Percentiles rank a stretch among this genome's conserved stretches.
Conservation (phyloP, 2,797 vertebrate species). For the Brachyrhaphis roseni region DNA sequence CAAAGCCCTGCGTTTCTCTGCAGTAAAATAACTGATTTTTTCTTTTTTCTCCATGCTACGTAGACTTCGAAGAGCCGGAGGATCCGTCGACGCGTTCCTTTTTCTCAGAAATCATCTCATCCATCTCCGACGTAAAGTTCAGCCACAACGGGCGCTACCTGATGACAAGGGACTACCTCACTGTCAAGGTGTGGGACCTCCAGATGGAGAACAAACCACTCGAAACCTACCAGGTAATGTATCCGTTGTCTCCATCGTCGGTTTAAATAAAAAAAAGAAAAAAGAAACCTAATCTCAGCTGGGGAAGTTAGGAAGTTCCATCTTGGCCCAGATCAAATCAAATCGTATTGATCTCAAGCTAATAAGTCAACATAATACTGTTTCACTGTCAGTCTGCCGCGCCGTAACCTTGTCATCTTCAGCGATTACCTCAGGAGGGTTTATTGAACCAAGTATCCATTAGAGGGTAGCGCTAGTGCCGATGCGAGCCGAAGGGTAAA, state of each 20-base stretch:
- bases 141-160: constrained; percentile 96
- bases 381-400: constrained; percentile 59
- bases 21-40: constrained; percentile 3
- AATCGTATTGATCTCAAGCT: constrained; percentile 70
- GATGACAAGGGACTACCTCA: constrained; percentile 97
- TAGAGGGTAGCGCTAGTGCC: constrained; percentile 51
- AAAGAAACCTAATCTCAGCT: constrained; percentile 13
- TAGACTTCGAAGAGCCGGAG: constrained; percentile 96
- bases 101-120: constrained; percentile 98
- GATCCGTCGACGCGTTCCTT: constrained; percentile 95
- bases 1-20: constrained; percentile 1
- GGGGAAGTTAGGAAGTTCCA: constrained; percentile 34
- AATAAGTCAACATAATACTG: constrained; percentile 73
- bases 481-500: constrained; percentile 59
- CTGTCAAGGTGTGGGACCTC: constrained; percentile 96
- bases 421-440: constrained; percentile 44
- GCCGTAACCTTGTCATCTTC: constrained; percentile 58
- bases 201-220: constrained; percentile 97
- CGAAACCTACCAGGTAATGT: constrained; percentile 93
- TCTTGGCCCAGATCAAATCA: constrained; percentile 55
- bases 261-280: not conserved
- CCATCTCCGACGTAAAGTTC: constrained; percentile 96
- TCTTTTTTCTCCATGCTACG: not conserved
- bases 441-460: constrained; percentile 59
- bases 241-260: not conserved